Base-by-base conservation (phyloP, 2,888 invertebrate genomes). In the Spialia ferax region DNA sequence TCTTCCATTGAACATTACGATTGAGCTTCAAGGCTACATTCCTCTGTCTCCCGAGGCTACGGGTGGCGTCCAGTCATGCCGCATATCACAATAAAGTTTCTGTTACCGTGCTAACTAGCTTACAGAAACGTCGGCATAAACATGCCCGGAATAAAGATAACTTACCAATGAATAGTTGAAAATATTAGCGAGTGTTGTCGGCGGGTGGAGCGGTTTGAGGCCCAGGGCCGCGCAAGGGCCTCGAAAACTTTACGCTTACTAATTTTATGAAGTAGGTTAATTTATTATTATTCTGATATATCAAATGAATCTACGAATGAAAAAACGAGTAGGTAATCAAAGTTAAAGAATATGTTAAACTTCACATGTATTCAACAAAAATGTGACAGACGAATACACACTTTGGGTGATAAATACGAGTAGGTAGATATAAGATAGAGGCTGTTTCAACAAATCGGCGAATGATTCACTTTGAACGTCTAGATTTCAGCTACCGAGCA, bases 91-190 rank as follows among this genome's bases (percentile, higher is more conserved):
- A 80, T 81, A 80, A 80, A 81, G 78, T 80, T 78, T 83, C 79
- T 75, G 78, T 79, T 79, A 61, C 55, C 54, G 64, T 70, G 68
- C 70, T 73, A 69, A 73, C 71, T 70, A 73, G 70, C 70, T 71
- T 71, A 82, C 82, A 80, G 80, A 82, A 83, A 82, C 78, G 79
- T 79, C 79, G 77, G 77, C 81, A 84, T 86, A 82, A 86, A 87
- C 76, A 84, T 84, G 82, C 83, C 82, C 79, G 75, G 80, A 81
- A 81, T 82, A 79, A 84, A 86, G 84, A 87, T 86, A 85, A 86
- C 81, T 81, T 74, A 74, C 76, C 75, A 81, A 81, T 84, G 84
- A 83, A 83, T 82, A 81, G 79, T 85, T 85, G 86, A 80, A 84
- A 83, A 86, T 85, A 87, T 85, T 79, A 80, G 77, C 76, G 73